These are phyloP conservation scores for Piscicola geometra DNA, from an alignment of 2,888 invertebrate genomes.

Conservation along the genomic window DNA sequence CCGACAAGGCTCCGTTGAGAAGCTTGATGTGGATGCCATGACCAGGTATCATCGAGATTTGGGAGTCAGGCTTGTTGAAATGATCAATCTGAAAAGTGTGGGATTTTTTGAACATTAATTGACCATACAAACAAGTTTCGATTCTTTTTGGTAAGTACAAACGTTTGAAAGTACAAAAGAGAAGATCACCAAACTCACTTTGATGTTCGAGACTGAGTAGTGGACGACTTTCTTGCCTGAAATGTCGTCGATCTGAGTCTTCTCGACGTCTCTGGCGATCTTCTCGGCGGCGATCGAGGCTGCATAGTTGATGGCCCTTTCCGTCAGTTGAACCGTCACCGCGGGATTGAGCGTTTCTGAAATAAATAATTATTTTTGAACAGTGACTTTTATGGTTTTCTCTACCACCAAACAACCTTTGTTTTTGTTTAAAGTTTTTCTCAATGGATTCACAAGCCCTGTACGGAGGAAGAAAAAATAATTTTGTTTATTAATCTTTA, in stretches of 20 bases:
- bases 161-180: too few species aligned
- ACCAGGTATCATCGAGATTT: conserved; percentile 6
- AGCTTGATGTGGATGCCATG: background rate
- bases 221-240: background rate
- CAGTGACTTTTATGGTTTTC: too few species aligned
- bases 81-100: conserved; percentile 5
- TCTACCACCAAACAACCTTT: background rate
- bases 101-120: background rate
- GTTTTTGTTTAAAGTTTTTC: background rate
- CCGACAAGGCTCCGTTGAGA: background rate
- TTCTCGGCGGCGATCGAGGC: background rate
- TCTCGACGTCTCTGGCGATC: background rate
- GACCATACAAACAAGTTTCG: too few species aligned
- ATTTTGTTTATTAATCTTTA: too few species aligned
- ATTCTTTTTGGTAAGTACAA: too few species aligned
- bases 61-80: background rate
- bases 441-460: background rate
- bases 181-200: background rate
- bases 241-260: background rate
- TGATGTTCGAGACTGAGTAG: background rate
- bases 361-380: too few species aligned
- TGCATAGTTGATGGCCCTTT: background rate
- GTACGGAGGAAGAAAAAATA: too few species aligned
- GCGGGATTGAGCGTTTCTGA: background rate
- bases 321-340: background rate